Percentiles rank a stretch among this genome's conserved stretches.
These are phyloP conservation scores for Gallinago paraguaiae DNA, from an alignment of 2,113 vertebrate genomes.

Conservation along the genomic window DNA sequence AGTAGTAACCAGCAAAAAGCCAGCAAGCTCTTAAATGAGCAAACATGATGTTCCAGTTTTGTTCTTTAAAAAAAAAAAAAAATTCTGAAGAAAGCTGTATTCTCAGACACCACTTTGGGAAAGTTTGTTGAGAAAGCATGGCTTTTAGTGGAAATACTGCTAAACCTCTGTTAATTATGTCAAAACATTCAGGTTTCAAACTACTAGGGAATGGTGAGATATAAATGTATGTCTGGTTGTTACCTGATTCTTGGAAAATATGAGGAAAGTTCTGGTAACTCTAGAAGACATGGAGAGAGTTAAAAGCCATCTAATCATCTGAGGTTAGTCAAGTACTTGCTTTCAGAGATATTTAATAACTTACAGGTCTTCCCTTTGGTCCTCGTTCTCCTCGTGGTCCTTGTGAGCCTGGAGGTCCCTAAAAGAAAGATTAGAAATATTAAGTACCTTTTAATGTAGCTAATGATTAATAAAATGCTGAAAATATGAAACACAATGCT, in stretches of 20 bases:
- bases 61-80: neutral
- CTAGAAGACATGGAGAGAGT: neutral
- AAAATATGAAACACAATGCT: neutral
- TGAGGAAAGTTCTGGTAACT: neutral
- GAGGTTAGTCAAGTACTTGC: neutral
- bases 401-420: slow-evolving; percentile 93
- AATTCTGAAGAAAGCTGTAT: neutral
- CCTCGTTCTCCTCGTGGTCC: slow-evolving; percentile 90
- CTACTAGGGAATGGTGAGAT: neutral
- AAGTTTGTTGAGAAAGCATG: neutral
- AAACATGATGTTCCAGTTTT: neutral
- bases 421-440: slow-evolving; percentile 19
- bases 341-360: slow-evolving; percentile 40
- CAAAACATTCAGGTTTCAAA: neutral
- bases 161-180: neutral
- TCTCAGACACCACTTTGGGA: neutral
- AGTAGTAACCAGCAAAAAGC: neutral
- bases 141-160: neutral
- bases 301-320: neutral
- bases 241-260: neutral
- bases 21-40: neutral
- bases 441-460: neutral
- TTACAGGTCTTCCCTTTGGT: slow-evolving; percentile 91
- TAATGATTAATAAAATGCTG: neutral
- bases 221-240: neutral